phyloP scores from a whole-genome alignment of 2,888 invertebrate species.

The Yponomeuta malinellus region DNA sequence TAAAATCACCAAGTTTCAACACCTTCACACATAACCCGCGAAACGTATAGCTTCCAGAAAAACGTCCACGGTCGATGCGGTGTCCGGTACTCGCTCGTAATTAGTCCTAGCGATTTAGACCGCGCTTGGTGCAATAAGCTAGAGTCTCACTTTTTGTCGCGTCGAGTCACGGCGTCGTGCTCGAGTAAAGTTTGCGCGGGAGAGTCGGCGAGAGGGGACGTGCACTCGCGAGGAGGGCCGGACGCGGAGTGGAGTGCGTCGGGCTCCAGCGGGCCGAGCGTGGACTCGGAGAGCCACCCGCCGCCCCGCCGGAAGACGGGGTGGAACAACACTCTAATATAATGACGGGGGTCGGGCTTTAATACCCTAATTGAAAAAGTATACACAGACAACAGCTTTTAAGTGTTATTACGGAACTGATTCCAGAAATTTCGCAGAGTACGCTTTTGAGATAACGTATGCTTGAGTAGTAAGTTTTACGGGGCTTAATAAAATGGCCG shows the following conservation, averaged over 20 bases:
- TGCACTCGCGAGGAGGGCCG: slow-evolving; percentile 35
- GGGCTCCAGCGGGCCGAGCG: slow-evolving; percentile 23
- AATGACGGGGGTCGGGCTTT: slow-evolving; percentile 74
- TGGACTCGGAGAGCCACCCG: slow-evolving; percentile 18
- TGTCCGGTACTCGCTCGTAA: neutral
- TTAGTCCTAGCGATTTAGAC: neutral
- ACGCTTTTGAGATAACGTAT: neutral
- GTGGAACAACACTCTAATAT: slow-evolving; percentile 75
- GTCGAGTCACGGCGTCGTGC: slow-evolving; percentile 26
- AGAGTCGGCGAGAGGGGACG: slow-evolving; percentile 31
- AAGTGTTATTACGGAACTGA: slow-evolving; percentile 52
- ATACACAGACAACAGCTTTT: slow-evolving; percentile 66
- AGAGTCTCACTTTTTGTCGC: slow-evolving; percentile 1
- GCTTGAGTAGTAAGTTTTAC: neutral
- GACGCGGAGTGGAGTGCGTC: slow-evolving; percentile 23
- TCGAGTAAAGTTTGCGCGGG: slow-evolving; percentile 65
- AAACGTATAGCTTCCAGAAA: slow-evolving; percentile 11
- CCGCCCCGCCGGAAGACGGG: slow-evolving; percentile 50
- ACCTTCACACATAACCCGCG: slow-evolving; percentile 2
- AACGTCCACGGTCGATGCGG: neutral
- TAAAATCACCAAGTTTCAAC: slow-evolving; percentile 16
- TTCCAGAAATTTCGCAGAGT: slow-evolving; percentile 18
- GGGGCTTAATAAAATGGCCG: neutral
- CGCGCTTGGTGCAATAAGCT: neutral
- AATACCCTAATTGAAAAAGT: slow-evolving; percentile 75